Conservation (phyloP, 2,797 vertebrate species). For the Pitangus sulphuratus region DNA sequence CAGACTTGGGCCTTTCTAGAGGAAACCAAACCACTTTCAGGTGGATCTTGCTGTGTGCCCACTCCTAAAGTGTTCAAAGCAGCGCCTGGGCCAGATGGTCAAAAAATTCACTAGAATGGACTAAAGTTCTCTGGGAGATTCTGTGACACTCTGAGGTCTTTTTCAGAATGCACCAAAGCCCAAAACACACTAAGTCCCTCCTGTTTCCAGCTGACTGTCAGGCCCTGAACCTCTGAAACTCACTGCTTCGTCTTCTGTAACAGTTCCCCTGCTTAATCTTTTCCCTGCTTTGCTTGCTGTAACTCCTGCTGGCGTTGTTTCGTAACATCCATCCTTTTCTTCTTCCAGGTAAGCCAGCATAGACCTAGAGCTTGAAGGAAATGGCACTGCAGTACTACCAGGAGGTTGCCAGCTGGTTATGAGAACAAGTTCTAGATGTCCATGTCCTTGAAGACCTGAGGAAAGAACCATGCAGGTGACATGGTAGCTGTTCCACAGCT, state of each 20-base stretch:
- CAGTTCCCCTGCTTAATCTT: not conserved
- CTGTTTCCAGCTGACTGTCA: not conserved
- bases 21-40: not conserved
- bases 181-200: fast-evolving
- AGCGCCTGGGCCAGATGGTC: not conserved
- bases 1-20: not conserved
- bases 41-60: not conserved
- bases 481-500: not conserved
- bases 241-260: not conserved
- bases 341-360: not conserved
- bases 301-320: not conserved
- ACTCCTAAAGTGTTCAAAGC: not conserved
- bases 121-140: not conserved
- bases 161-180: not conserved
- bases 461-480: not conserved
- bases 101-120: not conserved
- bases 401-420: not conserved
- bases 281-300: not conserved
- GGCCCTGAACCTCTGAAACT: not conserved
- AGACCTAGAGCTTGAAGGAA: not conserved
- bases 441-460: not conserved
- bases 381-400: not conserved
- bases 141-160: not conserved
- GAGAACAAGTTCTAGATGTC: not conserved
- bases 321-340: not conserved